Evolutionary conservation across 2,797 vertebrate species (phyloP).

Genomic region (Myotis findleyi): DNA sequence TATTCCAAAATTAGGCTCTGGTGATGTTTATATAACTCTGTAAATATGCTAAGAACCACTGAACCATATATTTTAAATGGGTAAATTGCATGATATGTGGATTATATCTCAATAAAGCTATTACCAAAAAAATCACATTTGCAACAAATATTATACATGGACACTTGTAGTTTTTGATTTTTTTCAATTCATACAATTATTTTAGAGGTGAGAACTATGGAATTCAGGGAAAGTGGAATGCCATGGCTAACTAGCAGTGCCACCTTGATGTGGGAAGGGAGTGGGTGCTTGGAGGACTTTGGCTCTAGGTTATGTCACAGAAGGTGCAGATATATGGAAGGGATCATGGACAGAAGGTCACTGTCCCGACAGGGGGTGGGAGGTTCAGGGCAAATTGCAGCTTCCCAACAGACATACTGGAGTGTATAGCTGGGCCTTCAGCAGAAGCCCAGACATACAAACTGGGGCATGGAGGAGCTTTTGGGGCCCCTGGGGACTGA

Average conservation of each 20-base stretch:
- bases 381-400: not conserved
- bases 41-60: constrained; percentile 28
- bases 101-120: constrained; percentile 10
- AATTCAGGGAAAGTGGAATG: not conserved
- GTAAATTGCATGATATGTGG: not conserved
- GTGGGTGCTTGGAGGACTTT: not conserved
- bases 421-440: not conserved
- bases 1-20: constrained; percentile 11
- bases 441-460: not conserved
- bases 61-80: not conserved
- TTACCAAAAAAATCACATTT: not conserved
- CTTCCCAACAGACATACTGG: not conserved
- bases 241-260: not conserved
- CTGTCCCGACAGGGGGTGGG: not conserved
- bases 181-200: not conserved
- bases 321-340: constrained; percentile 1
- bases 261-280: not conserved
- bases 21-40: not conserved
- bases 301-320: constrained; percentile 10
- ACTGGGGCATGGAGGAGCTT: not conserved
- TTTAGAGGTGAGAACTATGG: constrained; percentile 2
- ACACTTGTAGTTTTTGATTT: not conserved
- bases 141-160: not conserved
- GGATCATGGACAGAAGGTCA: not conserved
- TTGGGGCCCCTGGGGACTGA: not conserved